Evolutionary conservation across 2,113 vertebrate genomes (phyloP), one percentile per base, ranked within the genome.

Genomic region (Lanius ludovicianus): DNA sequence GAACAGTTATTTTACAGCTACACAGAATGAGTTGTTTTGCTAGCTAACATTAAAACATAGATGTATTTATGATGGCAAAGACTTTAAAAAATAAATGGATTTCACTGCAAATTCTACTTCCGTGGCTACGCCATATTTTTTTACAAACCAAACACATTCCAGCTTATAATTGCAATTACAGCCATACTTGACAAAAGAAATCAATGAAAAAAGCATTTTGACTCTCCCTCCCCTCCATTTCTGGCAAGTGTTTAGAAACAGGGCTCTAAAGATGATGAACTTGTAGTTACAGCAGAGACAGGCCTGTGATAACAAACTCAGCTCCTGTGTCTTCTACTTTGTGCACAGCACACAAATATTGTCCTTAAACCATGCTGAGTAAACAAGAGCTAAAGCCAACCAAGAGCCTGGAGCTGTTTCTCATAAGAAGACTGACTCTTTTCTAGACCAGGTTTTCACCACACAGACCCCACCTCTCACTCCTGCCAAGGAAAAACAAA

Each of bases 401-500:
- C 4, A 31, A 39, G 70, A 59, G 55, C 50, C 69, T 55, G 35
- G 76, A 69, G 30, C 44, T 52, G 41, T 75, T 95, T 87, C 59
- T 97, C 95, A 97, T 68, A 87, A 94, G 83, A 85, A 92, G 89
- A 96, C 95, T 95, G 95, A 93, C 89, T 98, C 57, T 96, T 98
- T 98, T 97, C 90, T 97, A 98, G 98, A 93, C 89, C 94, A 97
- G 90, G 84, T 86, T 95, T 63, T 47, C 78, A 84, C 86, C 79
- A 76, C 28, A 47, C 94, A 97, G 95, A 97, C 33, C 77, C 88
- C 93, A 97, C 68, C 93, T 76, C 90, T 93, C 82, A 74, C 41
- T 93, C 77, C 89, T 60, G 70, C 55, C 81, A 30, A 84, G 96
- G 89, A 84, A 53, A 94, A 91, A 11, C 92, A 91, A 93, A 95